Percentiles rank a stretch among this genome's conserved stretches.
These are phyloP conservation scores for Nasonia vitripennis DNA, from an alignment of 1,140 invertebrate species.

Conservation along the genomic window DNA sequence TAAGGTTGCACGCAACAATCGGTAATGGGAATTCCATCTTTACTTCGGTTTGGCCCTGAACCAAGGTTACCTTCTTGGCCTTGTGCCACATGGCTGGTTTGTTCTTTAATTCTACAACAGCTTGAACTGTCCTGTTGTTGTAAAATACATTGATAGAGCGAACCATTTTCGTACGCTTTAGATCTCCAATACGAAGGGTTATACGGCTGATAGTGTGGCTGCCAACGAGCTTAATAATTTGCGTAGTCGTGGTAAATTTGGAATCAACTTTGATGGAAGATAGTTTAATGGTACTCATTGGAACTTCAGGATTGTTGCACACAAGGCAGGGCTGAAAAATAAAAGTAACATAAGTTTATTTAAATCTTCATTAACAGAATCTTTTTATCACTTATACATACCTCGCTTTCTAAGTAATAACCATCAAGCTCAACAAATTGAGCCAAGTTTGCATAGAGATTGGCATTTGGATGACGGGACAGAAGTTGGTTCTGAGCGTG, in stretches of 20 bases:
- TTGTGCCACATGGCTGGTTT: slow-evolving; percentile 97
- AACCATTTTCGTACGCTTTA: slow-evolving; percentile 98
- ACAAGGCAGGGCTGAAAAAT: slow-evolving; percentile 87
- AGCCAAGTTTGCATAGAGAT: slow-evolving; percentile 92
- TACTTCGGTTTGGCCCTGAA: slow-evolving; percentile 94
- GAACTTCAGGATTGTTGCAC: slow-evolving; percentile 97
- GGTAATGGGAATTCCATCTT: slow-evolving; percentile 97
- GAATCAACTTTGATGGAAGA: slow-evolving; percentile 96
- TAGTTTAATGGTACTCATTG: slow-evolving; percentile 93
- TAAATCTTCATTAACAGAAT: neutral
- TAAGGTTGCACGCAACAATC: slow-evolving; percentile 98
- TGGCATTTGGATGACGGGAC: slow-evolving; percentile 94
- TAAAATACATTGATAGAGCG: slow-evolving; percentile 97
- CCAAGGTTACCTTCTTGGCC: slow-evolving; percentile 92
- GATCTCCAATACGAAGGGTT: slow-evolving; percentile 92
- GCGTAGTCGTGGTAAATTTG: slow-evolving; percentile 97
- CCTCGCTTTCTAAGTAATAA: slow-evolving; percentile 95
- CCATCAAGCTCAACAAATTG: slow-evolving; percentile 96
- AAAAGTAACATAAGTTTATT: slow-evolving; percentile 9
- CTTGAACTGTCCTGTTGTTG: slow-evolving; percentile 96
- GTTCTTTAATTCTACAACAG: slow-evolving; percentile 97
- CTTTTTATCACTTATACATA: neutral
- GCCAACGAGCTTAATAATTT: slow-evolving; percentile 96
- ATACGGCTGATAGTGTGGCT: slow-evolving; percentile 97
- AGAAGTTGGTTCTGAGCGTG: slow-evolving; percentile 91